A percentile compares a stretch with the other conserved stretches of the same genome.
Conservation (phyloP, 2,797 vertebrate species). For the Morus bassanus region DNA sequence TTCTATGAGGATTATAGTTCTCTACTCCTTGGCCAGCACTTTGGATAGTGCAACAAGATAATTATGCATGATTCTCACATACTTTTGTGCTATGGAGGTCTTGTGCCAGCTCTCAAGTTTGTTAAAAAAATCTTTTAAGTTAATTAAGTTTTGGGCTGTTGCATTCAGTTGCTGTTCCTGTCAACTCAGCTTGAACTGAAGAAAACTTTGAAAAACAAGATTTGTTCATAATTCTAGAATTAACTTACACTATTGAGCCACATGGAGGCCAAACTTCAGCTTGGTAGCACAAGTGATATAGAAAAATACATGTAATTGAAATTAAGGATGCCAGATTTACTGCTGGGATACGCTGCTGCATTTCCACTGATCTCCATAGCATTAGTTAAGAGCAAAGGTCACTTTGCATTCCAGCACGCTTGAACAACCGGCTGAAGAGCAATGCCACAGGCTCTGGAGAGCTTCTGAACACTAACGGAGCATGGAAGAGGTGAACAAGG, state of each 20-base stretch:
- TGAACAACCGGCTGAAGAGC: not conserved
- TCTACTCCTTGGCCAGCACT: not conserved
- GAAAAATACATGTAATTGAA: not conserved
- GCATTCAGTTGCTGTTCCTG: not conserved
- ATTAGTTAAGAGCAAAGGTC: not conserved
- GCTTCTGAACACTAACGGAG: not conserved
- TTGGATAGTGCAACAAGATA: not conserved
- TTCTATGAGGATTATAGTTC: not conserved
- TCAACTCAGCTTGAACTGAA: not conserved
- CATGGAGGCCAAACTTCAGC: not conserved
- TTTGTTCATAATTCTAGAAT: not conserved
- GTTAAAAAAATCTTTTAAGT: not conserved
- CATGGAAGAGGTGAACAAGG: not conserved
- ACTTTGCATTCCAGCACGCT: not conserved
- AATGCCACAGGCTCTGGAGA: not conserved
- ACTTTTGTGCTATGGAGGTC: not conserved
- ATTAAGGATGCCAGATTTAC: constrained; percentile 41
- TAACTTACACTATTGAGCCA: not conserved
- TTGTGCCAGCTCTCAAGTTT: not conserved
- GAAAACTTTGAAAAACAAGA: not conserved
- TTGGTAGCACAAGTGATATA: not conserved
- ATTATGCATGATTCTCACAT: not conserved
- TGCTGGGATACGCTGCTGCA: constrained; percentile 1
- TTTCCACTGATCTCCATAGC: constrained; percentile 30
- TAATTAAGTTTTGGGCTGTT: not conserved